These are phyloP conservation scores for Amphimedon queenslandica DNA, from an alignment of 37 sponge, comb jelly and placozoan species.

Conservation along the genomic window DNA sequence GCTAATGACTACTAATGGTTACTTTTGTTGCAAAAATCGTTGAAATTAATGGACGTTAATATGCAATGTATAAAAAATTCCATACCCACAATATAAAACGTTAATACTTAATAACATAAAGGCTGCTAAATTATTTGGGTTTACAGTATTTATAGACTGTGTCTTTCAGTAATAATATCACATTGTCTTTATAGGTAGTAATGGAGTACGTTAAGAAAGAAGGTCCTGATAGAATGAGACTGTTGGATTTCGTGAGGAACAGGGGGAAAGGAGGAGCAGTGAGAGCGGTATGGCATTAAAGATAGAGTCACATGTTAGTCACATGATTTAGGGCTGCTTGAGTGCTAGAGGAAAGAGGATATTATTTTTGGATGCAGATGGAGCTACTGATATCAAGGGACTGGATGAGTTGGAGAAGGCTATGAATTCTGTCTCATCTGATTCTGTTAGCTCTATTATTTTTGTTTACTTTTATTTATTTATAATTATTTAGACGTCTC, in stretches of 20 bases:
- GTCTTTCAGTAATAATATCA: background rate
- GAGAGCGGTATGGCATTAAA: slow-evolving; percentile 61
- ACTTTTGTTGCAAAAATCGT: no score
- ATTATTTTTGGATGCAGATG: slow-evolving; percentile 96
- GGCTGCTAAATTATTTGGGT: background rate
- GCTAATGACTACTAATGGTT: no score
- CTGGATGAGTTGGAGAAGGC: slow-evolving; percentile 70
- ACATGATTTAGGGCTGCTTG: slow-evolving; percentile 74
- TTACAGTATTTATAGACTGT: background rate
- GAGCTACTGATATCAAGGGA: slow-evolving; percentile 87
- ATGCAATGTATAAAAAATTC: background rate
- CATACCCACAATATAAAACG: background rate
- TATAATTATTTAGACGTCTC: slow-evolving; percentile 24
- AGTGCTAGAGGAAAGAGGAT: slow-evolving; percentile 82
- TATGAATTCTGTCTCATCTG: slow-evolving; percentile 36
- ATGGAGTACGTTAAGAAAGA: slow-evolving; percentile 66
- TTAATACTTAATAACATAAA: background rate
- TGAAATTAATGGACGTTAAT: no score
- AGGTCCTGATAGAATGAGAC: slow-evolving; percentile 80
- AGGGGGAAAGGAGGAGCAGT: slow-evolving; percentile 99
- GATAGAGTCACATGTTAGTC: background rate
- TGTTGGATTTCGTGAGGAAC: slow-evolving; percentile 81
- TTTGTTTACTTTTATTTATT: background rate
- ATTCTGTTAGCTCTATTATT: slow-evolving; percentile 28
- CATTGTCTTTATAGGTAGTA: slow-evolving; percentile 52